Conservation (phyloP, 2,113 vertebrate species). For the Ceyx margarethae region DNA sequence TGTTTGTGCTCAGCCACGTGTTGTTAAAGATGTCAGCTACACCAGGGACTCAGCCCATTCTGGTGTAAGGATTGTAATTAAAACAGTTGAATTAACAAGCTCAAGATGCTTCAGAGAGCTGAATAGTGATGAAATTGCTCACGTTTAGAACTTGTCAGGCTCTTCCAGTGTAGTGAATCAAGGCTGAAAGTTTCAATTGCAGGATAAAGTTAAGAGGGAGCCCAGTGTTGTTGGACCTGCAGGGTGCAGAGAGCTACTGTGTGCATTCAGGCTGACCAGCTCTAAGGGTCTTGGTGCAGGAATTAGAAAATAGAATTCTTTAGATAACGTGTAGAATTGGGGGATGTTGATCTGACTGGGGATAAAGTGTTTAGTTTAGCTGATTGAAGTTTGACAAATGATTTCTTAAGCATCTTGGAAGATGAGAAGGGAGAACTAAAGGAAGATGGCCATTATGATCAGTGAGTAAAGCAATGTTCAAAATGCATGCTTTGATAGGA, state of each 20-base stretch:
- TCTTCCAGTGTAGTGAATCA: not conserved
- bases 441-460: not conserved
- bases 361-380: not conserved
- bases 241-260: not conserved
- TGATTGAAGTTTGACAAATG: not conserved
- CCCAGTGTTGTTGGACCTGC: rapidly evolving
- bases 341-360: not conserved
- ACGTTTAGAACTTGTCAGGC: not conserved
- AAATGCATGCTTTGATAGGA: not conserved
- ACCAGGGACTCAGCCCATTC: not conserved
- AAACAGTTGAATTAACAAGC: not conserved
- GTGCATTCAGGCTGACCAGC: not conserved
- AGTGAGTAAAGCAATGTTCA: not conserved
- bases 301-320: not conserved
- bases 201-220: not conserved
- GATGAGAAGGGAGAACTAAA: not conserved
- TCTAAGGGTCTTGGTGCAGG: not conserved
- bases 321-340: not conserved
- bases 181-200: not conserved
- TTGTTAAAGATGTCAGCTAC: not conserved
- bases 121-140: not conserved
- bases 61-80: not conserved
- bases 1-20: not conserved
- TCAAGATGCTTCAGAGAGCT: not conserved
- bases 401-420: constrained; percentile 1